Evolutionary conservation across 1,140 invertebrate species (phyloP), one percentile per base, ranked within the genome.

Genomic region (Rhyzopertha dominica): DNA sequence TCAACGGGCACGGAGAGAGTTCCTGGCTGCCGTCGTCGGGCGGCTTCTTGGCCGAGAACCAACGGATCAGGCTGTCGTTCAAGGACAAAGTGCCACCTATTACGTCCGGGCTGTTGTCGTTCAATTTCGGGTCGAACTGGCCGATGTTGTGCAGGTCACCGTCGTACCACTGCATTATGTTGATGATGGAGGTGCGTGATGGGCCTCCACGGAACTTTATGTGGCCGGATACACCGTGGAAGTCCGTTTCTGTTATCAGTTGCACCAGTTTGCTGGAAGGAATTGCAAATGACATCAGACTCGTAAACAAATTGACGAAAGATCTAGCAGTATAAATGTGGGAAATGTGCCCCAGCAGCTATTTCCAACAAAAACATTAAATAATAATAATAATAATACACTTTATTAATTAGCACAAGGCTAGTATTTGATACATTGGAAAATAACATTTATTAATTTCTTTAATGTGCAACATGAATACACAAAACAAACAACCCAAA

Each of bases 211-310:
- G 58, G 62, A 90, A 91, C 44, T 76, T 74, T 3, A 91, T 81
- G 23, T 73, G 67, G 0, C 88, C 88, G 1, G 87, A 87, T 1
- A 90, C 82, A 2, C 88, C 87, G 18, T 77, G 58, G 58, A 90
- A 90, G 54, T 85, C 74, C 0, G 81, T 83, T 37, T 71, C 58
- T 28, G 71, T 62, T 22, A 82, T 73, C 3, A 79, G 61, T 14
- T 76, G 60, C 1, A 74, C 73, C 13, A 80, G 64, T 47, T 72
- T 65, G 30, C 74, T 74, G 32, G 14, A 69, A 69, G 43, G 50
- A 46, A 46, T n/a, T n/a, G n/a, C n/a, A n/a, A n/a, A n/a, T n/a
- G n/a, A n/a, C n/a, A n/a, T n/a, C n/a, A n/a, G n/a, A n/a, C n/a
- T n/a, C n/a, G n/a, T n/a, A n/a, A n/a, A n/a, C n/a, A n/a, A n/a